These are phyloP conservation scores for Orthonychiurus folsomi DNA, from an alignment of 2,888 invertebrate species.

Conservation along the genomic window DNA sequence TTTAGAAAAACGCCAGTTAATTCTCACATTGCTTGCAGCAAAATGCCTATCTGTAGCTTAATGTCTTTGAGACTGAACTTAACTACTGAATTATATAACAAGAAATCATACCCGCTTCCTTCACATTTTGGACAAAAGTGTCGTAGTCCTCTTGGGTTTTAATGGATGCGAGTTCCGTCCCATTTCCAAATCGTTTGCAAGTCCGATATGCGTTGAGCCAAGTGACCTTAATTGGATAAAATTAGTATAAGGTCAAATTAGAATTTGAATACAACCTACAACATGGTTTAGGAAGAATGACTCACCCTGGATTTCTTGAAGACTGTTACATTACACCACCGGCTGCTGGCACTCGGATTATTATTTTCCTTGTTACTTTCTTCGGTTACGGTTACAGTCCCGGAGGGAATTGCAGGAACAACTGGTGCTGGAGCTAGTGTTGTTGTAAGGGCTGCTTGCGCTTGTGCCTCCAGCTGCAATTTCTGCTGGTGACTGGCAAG, in stretches of 20 bases:
- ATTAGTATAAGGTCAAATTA: too few species aligned
- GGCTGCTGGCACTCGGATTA: too few species aligned
- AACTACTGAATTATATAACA: neutral
- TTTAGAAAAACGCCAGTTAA: too few species aligned
- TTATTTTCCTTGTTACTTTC: neutral
- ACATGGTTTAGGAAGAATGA: neutral
- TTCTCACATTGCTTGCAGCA: neutral
- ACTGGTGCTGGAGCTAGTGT: neutral
- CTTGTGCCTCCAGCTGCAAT: neutral
- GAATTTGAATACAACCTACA: neutral
- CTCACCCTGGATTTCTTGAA: neutral
- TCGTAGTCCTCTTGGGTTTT: conserved; percentile 3
- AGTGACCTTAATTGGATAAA: neutral
- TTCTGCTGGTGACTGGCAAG: neutral
- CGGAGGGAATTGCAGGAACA: neutral
- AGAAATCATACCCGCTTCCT: conserved; percentile 3
- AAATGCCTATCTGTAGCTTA: neutral
- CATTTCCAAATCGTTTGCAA: neutral
- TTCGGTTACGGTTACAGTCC: neutral
- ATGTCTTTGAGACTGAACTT: neutral
- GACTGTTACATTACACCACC: neutral
- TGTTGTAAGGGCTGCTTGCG: neutral
- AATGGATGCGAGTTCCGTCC: conserved; percentile 5
- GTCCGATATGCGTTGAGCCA: conserved; percentile 1
- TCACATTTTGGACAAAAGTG: neutral